Conservation (phyloP, 1,140 invertebrate genomes). For the Ostrea denselamellosa region DNA sequence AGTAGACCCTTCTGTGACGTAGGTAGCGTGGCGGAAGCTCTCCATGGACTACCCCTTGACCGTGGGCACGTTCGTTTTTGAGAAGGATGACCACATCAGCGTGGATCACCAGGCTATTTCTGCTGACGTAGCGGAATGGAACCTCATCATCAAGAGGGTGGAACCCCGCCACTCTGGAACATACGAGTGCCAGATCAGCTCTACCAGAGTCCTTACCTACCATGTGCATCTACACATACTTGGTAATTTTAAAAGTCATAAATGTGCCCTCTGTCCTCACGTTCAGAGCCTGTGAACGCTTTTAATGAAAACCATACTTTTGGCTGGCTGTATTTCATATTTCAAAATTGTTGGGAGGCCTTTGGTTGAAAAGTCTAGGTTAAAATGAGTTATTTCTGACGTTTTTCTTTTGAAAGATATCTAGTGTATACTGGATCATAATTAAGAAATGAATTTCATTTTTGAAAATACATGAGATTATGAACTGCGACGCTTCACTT, state of each 20-base stretch:
- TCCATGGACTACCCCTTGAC: constrained; percentile 55
- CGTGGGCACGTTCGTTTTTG: constrained; percentile 52
- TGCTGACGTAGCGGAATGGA: constrained; percentile 44
- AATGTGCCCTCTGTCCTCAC: too few relatives aligned
- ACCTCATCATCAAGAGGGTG: constrained; percentile 55
- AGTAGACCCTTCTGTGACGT: not conserved
- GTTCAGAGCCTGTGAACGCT: too few relatives aligned
- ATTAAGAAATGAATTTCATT: too few relatives aligned
- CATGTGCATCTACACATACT: constrained; percentile 56
- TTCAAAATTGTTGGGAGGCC: too few relatives aligned
- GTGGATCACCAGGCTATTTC: constrained; percentile 47
- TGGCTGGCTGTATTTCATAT: too few relatives aligned
- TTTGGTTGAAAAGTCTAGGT: too few relatives aligned
- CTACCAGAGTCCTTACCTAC: constrained; percentile 50
- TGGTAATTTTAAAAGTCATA: constrained; percentile 48
- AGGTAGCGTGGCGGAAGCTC: constrained; percentile 58
- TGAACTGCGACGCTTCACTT: too few relatives aligned
- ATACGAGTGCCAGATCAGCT: constrained; percentile 59
- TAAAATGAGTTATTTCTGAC: too few relatives aligned
- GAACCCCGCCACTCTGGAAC: constrained; percentile 49
- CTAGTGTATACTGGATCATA: too few relatives aligned
- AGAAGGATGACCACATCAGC: constrained; percentile 51
- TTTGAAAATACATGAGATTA: too few relatives aligned
- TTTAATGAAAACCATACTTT: too few relatives aligned
- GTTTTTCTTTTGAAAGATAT: too few relatives aligned